Evolutionary conservation across 2,113 vertebrate species (phyloP).

Genomic region (Stigmatopora nigra): DNA sequence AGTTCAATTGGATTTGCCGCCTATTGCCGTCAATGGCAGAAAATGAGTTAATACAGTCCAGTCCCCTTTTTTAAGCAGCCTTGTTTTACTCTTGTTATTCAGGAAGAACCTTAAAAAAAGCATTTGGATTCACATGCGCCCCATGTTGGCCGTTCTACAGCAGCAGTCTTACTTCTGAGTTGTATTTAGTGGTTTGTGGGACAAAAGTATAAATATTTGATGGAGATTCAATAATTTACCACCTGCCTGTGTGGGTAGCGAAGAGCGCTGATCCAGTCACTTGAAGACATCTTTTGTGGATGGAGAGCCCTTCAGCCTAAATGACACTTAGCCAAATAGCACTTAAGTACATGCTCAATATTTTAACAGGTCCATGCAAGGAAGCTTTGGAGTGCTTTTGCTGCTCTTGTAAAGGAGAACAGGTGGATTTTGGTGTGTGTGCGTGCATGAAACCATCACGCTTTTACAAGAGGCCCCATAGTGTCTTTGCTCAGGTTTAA

Average conservation of each 20-base stretch:
- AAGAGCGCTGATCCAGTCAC: constrained; percentile 66
- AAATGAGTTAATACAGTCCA: too few species aligned
- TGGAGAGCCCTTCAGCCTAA: constrained; percentile 73
- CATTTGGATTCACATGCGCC: constrained; percentile 15
- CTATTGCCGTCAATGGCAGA: too few species aligned
- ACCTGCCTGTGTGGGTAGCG: constrained; percentile 59
- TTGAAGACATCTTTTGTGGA: constrained; percentile 71
- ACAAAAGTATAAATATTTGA: constrained; percentile 71
- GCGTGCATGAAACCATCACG: constrained; percentile 19
- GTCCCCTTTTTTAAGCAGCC: too few species aligned
- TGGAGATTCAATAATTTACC: constrained; percentile 68
- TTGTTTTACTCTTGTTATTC: not conserved
- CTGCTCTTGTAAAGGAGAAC: constrained; percentile 45
- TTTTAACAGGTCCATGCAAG: constrained; percentile 69
- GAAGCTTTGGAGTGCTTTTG: constrained; percentile 49
- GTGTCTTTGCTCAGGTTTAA: constrained; percentile 23
- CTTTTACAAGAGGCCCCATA: constrained; percentile 21
- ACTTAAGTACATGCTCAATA: constrained; percentile 79
- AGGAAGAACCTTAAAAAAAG: constrained; percentile 2
- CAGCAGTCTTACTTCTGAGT: constrained; percentile 33
- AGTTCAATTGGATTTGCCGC: too few species aligned
- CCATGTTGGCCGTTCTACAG: not conserved
- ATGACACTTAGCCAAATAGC: constrained; percentile 77
- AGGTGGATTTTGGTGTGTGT: constrained; percentile 47
- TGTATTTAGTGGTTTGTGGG: constrained; percentile 60